A percentile compares a stretch with the other conserved stretches of the same genome.
These are phyloP conservation scores for Dipodomys merriami DNA, from an alignment of 2,113 vertebrate species.

Conservation along the genomic window DNA sequence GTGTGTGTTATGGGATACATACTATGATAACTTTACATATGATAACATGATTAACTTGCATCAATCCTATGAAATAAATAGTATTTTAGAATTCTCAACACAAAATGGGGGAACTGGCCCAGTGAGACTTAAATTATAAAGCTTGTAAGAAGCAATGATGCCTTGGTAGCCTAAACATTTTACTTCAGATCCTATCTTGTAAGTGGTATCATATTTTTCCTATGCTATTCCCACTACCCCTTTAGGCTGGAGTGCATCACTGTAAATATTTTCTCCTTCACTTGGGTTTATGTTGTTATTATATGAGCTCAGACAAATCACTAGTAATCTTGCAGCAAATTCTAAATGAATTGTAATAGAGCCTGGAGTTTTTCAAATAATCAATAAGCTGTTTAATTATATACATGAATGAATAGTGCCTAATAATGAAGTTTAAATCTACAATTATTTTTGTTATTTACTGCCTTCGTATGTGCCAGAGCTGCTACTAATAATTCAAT, in stretches of 20 bases:
- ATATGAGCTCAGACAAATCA: neutral
- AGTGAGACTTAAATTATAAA: neutral
- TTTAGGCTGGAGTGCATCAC: accelerated
- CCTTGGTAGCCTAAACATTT: neutral
- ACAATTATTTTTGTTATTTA: neutral
- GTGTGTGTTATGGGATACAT: neutral
- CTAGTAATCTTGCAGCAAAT: neutral
- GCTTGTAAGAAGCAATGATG: neutral
- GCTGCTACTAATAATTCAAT: neutral
- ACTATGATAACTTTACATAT: neutral
- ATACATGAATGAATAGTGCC: neutral
- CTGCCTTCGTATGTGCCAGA: neutral
- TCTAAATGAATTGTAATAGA: neutral
- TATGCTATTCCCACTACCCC: neutral
- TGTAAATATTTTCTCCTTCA: neutral
- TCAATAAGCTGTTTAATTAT: neutral
- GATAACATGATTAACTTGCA: neutral
- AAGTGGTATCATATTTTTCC: neutral
- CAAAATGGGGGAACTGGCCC: neutral
- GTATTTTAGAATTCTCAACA: neutral
- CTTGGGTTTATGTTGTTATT: neutral
- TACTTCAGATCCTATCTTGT: neutral
- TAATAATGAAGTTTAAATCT: neutral
- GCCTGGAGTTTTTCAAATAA: neutral
- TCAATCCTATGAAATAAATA: neutral